Evolutionary conservation across 2,797 vertebrate genomes (phyloP), one percentile per base, ranked within the genome.

Genomic region (Syngnathus acus): DNA sequence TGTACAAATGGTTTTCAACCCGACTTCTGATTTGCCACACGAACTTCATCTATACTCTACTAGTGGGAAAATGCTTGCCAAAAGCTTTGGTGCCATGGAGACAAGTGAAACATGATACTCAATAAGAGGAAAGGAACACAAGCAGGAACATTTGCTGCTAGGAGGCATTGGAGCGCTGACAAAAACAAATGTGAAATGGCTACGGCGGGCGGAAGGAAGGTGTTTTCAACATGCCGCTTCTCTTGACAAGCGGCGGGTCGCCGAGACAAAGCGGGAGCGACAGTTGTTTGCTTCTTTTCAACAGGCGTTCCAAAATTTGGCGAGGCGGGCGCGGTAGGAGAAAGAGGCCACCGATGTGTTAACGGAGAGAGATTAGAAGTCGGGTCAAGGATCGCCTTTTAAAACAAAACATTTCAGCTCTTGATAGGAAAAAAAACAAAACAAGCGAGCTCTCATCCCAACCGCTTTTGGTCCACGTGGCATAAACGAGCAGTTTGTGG

Each of bases 161-260:
- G 40, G 40, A 62, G 60, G 60, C 40, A 23, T 23, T 61, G n/a
- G 59, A 43, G n/a, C 60, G 42, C n/a, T 23, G 60, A 62, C 60
- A 45, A 62, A 62, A 45, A 42, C 40, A 62, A 62, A 45, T 62
- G 32, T 60, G 59, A 62, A 62, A 62, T 14, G 40, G 59, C 59
- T 3, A 23, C 21, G 40, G 21, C 40, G 60, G 40, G 21, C 40
- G 60, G 21, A 62, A 62, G 60, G 42, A 62, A 62, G 60, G 42
- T 23, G 40, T 16, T 26, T 45, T 26, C 23, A 62, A 23, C 40
- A 40, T 16, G 40, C 60, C 42, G 39, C 40, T 10, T 43, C 40
- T 26, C 60, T 43, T 43, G 19, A 61, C 59, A 42, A 42, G 39
- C 59, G 19, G 26, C 8, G 54, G 21, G 2, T 54, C 0, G 21